Conservation (phyloP, 1,140 invertebrate species). For the Andrena cerasifolii region DNA sequence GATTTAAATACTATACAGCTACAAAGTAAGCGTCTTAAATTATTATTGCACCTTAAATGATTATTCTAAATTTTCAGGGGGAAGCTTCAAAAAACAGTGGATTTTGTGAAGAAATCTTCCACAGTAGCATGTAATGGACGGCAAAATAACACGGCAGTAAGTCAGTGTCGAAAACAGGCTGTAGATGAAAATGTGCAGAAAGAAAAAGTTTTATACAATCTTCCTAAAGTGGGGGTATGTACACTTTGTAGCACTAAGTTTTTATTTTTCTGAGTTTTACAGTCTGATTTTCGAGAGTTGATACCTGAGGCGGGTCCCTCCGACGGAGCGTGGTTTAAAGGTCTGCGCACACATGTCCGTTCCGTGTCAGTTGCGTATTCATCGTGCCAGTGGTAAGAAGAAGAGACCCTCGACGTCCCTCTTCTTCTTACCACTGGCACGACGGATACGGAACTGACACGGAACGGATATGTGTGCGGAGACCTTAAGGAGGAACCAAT, state of each 20-base stretch:
- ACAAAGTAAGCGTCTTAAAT: background rate
- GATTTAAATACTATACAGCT: background rate
- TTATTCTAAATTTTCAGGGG: constrained; percentile 78
- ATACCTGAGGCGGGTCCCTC: no score
- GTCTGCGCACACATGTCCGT: no score
- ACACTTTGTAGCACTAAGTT: background rate
- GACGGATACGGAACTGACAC: no score
- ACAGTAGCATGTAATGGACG: background rate
- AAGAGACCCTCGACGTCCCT: no score
- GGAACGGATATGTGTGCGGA: no score
- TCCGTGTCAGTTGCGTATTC: no score
- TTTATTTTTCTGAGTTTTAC: background rate
- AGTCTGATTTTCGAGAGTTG: no score
- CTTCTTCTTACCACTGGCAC: no score
- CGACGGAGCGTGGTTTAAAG: no score
- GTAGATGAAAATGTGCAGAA: constrained; percentile 48
- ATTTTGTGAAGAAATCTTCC: constrained; percentile 73
- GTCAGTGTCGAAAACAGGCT: constrained; percentile 36
- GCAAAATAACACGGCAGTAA: constrained; percentile 15
- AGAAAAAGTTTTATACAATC: constrained; percentile 48
- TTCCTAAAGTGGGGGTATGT: constrained; percentile 71
- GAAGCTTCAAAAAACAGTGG: constrained; percentile 86
- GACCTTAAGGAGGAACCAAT: no score
- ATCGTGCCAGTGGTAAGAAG: no score
- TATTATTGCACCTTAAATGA: background rate